Evolutionary conservation across 2,888 invertebrate species (phyloP).

Genomic region (Harpagoxenus sublaevis): DNA sequence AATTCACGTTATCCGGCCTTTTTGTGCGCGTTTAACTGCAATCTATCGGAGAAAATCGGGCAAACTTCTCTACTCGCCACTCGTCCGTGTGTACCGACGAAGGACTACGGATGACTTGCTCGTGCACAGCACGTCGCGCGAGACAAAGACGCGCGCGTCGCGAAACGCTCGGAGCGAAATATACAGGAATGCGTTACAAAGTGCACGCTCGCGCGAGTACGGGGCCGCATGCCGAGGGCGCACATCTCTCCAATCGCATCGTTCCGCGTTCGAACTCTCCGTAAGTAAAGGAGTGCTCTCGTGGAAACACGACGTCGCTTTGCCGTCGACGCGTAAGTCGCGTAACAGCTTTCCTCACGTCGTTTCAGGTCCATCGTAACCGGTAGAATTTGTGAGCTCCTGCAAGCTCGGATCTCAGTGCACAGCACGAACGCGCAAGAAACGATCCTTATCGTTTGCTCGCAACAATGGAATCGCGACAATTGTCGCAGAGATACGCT

Average conservation of each 20-base stretch:
- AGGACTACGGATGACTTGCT: conserved; percentile 4
- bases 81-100: conserved; percentile 33
- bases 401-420: not conserved
- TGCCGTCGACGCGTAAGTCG: not conserved
- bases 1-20: conserved; percentile 28
- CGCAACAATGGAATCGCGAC: not conserved
- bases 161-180: conserved; percentile 50
- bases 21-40: conserved; percentile 44
- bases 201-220: conserved; percentile 38
- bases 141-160: conserved; percentile 49
- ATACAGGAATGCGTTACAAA: conserved; percentile 55
- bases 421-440: not conserved
- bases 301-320: not conserved
- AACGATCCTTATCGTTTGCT: not conserved
- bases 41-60: conserved; percentile 15
- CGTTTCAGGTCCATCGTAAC: conserved; percentile 13
- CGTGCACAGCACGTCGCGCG: conserved; percentile 2
- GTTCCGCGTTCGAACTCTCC: conserved; percentile 5
- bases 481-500: not conserved
- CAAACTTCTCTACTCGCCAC: conserved; percentile 34
- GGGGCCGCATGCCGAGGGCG: conserved; percentile 43
- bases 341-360: conserved; percentile 27
- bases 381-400: not conserved
- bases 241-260: conserved; percentile 47
- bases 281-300: conserved; percentile 12